Conservation (phyloP, 92 coral and sea anemone species). For the Phymanthus crucifer region DNA sequence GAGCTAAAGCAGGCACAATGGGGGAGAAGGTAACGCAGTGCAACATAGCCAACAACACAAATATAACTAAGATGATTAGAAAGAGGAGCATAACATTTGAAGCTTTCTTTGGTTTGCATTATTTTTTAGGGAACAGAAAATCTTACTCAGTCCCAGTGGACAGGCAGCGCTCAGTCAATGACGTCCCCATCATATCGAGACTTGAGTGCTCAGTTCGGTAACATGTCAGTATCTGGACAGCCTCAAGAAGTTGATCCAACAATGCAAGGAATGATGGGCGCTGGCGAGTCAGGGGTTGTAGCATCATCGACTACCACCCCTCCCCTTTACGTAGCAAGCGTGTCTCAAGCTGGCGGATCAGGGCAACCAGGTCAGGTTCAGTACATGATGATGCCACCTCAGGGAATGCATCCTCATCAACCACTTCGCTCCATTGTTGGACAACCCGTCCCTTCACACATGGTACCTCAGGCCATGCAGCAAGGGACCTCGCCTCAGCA, state of each 20-base stretch:
- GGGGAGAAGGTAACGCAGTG: too few species aligned
- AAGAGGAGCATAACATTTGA: not conserved
- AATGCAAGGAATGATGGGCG: constrained; percentile 29
- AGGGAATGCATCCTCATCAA: constrained; percentile 62
- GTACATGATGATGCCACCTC: constrained; percentile 82
- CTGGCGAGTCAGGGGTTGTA: constrained; percentile 63
- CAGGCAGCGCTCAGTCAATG: constrained; percentile 45
- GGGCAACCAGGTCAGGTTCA: constrained; percentile 86
- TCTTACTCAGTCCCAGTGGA: constrained; percentile 55
- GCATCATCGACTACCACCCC: constrained; percentile 72
- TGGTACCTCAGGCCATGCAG: constrained; percentile 58
- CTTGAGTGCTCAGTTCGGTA: constrained; percentile 71
- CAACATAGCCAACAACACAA: too few species aligned
- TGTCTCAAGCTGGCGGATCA: constrained; percentile 79
- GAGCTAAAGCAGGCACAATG: too few species aligned
- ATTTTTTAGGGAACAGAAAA: constrained; percentile 61
- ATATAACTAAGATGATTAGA: too few species aligned
- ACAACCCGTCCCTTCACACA: constrained; percentile 49
- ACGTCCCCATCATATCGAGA: constrained; percentile 77
- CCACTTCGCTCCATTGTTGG: constrained; percentile 51
- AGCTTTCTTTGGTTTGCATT: not conserved
- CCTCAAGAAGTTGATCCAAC: constrained; percentile 63
- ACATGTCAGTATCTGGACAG: constrained; percentile 70
- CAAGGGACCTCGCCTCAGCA: constrained; percentile 56
- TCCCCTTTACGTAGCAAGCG: constrained; percentile 72